phyloP scores from a whole-genome alignment of 1,140 invertebrate species.

The Drosophila albomicans region DNA sequence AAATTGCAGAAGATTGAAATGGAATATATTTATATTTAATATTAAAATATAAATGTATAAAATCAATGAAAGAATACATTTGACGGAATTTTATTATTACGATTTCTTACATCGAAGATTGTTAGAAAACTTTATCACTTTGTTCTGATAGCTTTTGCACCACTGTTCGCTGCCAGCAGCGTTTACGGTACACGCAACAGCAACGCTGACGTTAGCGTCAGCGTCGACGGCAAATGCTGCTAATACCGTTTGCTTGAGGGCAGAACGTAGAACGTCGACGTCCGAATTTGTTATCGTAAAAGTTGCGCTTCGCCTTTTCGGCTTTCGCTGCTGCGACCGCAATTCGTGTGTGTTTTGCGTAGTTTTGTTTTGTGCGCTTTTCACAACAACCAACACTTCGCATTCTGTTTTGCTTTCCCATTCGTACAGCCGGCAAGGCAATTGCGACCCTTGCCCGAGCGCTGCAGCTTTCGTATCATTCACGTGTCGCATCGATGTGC shows the following conservation, averaged over 20 bases:
- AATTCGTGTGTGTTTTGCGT: constrained; percentile 52
- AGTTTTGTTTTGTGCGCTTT: constrained; percentile 68
- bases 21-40: too few species aligned
- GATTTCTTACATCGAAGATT: too few species aligned
- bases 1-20: too few species aligned
- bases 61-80: too few species aligned
- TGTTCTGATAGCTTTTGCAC: not conserved
- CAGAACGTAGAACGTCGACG: not conserved
- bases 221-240: not conserved
- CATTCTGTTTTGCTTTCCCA: constrained; percentile 74
- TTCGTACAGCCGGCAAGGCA: constrained; percentile 52
- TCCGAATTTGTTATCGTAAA: constrained; percentile 58
- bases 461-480: not conserved
- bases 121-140: too few species aligned
- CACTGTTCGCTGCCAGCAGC: constrained; percentile 32
- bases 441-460: constrained; percentile 6
- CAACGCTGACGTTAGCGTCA: constrained; percentile 16
- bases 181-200: constrained; percentile 40
- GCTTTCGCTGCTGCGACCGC: constrained; percentile 23
- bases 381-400: constrained; percentile 77
- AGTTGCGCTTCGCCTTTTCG: constrained; percentile 21
- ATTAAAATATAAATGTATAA: too few species aligned
- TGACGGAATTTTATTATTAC: too few species aligned
- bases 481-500: constrained; percentile 10
- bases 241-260: constrained; percentile 32